Conservation (phyloP, 1,140 invertebrate species). For the Bombyx mori region ASM3026992v2 NC_085127.1:11795501-11796000, state of each 20-base stretch:
- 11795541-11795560: too few species aligned
- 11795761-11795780: slow-evolving; percentile 63
- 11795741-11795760: slow-evolving; percentile 53
- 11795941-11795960: slow-evolving; percentile 61
- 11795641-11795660: too few species aligned
- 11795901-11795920: too few species aligned
- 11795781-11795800: slow-evolving; percentile 67
- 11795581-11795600: too few species aligned
- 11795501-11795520: too few species aligned
- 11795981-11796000: slow-evolving; percentile 45
- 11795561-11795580: too few species aligned
- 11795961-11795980: slow-evolving; percentile 54
- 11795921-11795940: slow-evolving; percentile 34
- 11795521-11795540: too few species aligned
- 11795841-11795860: too few species aligned
- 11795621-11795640: too few species aligned
- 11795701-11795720: background rate
- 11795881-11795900: slow-evolving; percentile 1
- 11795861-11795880: slow-evolving; percentile 7
- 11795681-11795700: background rate
- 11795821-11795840: too few species aligned
- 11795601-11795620: too few species aligned
- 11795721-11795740: slow-evolving; percentile 24
- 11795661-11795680: too few species aligned
- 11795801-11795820: slow-evolving; percentile 27